Conservation (phyloP, 2,888 invertebrate species). For the Drosophila histrio region DNA sequence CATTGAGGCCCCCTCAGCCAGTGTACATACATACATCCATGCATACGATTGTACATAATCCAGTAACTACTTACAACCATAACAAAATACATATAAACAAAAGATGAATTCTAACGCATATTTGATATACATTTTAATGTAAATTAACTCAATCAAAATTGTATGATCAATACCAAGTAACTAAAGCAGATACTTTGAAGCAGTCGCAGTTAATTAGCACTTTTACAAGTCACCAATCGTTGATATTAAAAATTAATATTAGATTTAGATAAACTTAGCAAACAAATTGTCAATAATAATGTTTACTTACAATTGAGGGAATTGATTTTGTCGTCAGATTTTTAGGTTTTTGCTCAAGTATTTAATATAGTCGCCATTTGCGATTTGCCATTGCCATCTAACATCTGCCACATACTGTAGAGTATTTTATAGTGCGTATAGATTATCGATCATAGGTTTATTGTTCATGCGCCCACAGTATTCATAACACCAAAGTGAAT, state of each 20-base stretch:
- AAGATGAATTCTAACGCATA: constrained; percentile 15
- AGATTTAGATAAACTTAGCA: not conserved
- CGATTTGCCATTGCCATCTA: constrained; percentile 7
- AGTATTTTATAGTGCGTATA: constrained; percentile 29
- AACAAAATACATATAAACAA: not conserved
- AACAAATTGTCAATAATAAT: constrained; percentile 20
- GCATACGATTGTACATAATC: constrained; percentile 38
- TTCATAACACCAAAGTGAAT: constrained; percentile 71
- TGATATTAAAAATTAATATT: not conserved
- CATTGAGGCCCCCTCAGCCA: constrained; percentile 48
- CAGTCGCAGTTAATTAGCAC: constrained; percentile 17
- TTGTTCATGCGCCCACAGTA: constrained; percentile 38
- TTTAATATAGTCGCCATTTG: constrained; percentile 8
- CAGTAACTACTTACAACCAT: constrained; percentile 11
- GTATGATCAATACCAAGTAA: constrained; percentile 20
- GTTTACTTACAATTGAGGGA: constrained; percentile 13
- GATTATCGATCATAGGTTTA: constrained; percentile 14
- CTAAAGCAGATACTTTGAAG: constrained; percentile 32
- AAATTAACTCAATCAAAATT: constrained; percentile 32
- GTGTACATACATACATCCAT: constrained; percentile 44
- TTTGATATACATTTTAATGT: constrained; percentile 34
- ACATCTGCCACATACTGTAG: constrained; percentile 20
- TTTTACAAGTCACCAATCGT: constrained; percentile 4
- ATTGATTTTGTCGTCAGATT: constrained; percentile 24
- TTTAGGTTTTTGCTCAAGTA: constrained; percentile 37